phyloP scores from a whole-genome alignment of 2,797 vertebrate genomes.

The Gallinago solitaria region DNA sequence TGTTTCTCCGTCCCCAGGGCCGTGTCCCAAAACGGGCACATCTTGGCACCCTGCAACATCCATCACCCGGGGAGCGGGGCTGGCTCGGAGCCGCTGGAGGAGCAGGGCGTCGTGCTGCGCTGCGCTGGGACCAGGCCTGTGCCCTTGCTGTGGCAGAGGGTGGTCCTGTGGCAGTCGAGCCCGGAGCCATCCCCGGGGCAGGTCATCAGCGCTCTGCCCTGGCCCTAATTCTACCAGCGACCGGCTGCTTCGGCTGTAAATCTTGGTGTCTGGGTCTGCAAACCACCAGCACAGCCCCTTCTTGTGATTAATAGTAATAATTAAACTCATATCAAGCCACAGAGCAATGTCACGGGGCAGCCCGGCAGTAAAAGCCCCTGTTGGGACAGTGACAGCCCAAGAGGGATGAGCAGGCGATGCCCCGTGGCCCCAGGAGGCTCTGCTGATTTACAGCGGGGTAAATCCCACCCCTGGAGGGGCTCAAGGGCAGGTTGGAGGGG shows the following conservation, averaged over 20 bases:
- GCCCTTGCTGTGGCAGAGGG: not conserved
- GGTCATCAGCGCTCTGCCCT: not conserved
- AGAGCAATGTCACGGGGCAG: not conserved
- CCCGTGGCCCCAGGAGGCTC: not conserved
- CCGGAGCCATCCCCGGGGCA: rapidly evolving
- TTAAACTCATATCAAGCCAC: not conserved
- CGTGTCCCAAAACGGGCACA: not conserved
- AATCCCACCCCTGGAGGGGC: not conserved
- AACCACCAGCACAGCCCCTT: not conserved
- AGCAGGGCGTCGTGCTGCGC: not conserved
- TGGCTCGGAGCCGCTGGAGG: not conserved
- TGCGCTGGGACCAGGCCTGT: not conserved
- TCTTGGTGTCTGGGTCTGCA: not conserved
- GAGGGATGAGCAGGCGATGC: not conserved
- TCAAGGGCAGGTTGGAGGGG: not conserved
- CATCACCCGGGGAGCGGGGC: not conserved
- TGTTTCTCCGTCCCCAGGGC: not conserved
- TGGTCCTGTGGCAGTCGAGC: not conserved
- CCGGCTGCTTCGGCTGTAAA: not conserved
- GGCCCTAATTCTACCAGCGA: not conserved
- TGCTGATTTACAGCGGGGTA: not conserved
- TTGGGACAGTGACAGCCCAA: not conserved
- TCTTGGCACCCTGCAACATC: not conserved
- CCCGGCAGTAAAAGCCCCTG: not conserved
- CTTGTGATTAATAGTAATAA: not conserved